Percentiles rank a stretch among this genome's conserved stretches.
Conservation (phyloP, 2,113 vertebrate genomes). For the Semicossyphus pulcher region DNA sequence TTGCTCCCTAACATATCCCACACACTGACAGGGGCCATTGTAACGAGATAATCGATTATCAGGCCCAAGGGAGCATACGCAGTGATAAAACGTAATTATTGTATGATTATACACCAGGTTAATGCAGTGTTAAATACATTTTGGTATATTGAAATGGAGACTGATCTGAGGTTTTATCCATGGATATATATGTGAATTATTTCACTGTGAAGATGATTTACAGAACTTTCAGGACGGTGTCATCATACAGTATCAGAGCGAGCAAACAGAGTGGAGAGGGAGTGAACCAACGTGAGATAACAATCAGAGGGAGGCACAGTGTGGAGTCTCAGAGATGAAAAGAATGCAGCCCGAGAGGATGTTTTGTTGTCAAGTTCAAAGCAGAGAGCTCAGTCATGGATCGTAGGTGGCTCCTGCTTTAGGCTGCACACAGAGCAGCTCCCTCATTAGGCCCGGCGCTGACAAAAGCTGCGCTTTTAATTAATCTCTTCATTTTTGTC, state of each 20-base stretch:
- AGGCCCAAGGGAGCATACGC: no score
- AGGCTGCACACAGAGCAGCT: slow-evolving; percentile 31
- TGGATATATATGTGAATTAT: background rate
- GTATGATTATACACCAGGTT: no score
- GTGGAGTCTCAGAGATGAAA: slow-evolving; percentile 44
- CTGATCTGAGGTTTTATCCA: background rate
- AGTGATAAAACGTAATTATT: no score
- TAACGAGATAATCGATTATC: no score
- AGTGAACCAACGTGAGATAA: slow-evolving; percentile 9
- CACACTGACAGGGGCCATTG: no score
- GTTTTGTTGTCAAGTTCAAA: slow-evolving; percentile 64
- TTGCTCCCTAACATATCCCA: no score
- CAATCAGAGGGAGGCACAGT: slow-evolving; percentile 18
- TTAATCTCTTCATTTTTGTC: slow-evolving; percentile 48
- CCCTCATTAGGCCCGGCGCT: slow-evolving; percentile 49
- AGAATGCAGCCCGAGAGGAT: slow-evolving; percentile 40
- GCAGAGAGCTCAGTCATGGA: slow-evolving; percentile 25
- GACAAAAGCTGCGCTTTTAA: slow-evolving; percentile 59
- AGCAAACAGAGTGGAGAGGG: slow-evolving; percentile 10
- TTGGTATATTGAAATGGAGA: background rate
- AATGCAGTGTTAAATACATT: background rate
- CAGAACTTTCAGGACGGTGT: slow-evolving; percentile 50
- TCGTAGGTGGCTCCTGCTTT: slow-evolving; percentile 41
- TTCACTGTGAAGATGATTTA: background rate
- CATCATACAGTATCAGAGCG: slow-evolving; percentile 36